phyloP scores from a whole-genome alignment of 2,113 vertebrate genomes.

The Uria lomvia region DNA sequence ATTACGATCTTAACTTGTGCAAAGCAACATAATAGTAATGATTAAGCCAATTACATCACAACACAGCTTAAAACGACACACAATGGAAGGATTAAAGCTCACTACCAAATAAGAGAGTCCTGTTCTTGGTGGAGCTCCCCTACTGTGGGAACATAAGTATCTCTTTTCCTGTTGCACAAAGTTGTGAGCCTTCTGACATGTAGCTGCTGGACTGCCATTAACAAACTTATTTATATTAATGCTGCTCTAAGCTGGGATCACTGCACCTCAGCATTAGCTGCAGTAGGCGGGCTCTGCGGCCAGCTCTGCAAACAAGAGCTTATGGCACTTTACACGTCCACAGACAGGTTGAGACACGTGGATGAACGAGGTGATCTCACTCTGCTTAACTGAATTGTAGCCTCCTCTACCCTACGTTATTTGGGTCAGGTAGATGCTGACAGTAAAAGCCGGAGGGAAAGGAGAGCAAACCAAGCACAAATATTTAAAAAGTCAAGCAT shows the following conservation, averaged over 20 bases:
- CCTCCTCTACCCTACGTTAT: background rate
- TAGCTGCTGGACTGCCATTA: conserved; percentile 20
- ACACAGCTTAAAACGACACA: conserved; percentile 57
- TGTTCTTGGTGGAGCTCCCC: conserved; percentile 50
- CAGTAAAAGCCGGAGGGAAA: conserved; percentile 1
- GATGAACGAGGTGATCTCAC: background rate
- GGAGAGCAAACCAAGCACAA: background rate
- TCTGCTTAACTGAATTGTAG: background rate
- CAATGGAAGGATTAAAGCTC: conserved; percentile 67
- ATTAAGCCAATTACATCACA: conserved; percentile 69
- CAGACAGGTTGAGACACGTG: background rate
- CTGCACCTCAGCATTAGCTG: conserved; percentile 1
- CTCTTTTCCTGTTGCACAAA: conserved; percentile 41
- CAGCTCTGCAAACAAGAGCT: background rate
- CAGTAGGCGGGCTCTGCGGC: background rate
- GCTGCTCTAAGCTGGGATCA: conserved; percentile 3
- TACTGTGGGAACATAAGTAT: conserved; percentile 63
- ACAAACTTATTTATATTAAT: conserved; percentile 5
- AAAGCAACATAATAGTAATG: conserved; percentile 59
- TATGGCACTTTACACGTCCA: background rate
- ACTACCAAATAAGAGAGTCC: conserved; percentile 55
- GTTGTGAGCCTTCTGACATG: conserved; percentile 41
- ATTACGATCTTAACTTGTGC: conserved; percentile 60
- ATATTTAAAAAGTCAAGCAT: background rate
- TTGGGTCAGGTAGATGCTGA: conserved; percentile 34